Percentiles rank a stretch among this genome's conserved stretches.
These are phyloP conservation scores for Denticeps clupeoides DNA, from an alignment of 2,797 vertebrate genomes.

Conservation along the genomic window DNA sequence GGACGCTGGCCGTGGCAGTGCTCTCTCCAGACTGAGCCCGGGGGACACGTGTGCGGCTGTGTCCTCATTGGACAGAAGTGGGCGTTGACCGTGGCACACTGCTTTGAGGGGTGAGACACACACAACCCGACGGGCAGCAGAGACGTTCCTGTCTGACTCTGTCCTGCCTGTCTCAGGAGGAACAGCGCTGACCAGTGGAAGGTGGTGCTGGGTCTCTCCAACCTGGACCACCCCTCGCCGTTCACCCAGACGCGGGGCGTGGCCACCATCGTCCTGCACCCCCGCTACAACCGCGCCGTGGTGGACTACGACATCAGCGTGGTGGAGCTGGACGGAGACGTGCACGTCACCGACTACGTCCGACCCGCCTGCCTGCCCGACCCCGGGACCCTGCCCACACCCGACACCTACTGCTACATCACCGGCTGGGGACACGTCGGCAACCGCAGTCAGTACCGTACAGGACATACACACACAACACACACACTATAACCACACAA, in stretches of 20 bases:
- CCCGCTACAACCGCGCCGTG: constrained; percentile 81
- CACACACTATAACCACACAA: constrained; percentile 9
- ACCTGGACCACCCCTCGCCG: constrained; percentile 76
- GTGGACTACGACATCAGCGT: constrained; percentile 94
- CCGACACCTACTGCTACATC: constrained; percentile 89
- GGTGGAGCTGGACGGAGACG: constrained; percentile 69
- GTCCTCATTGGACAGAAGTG: constrained; percentile 77
- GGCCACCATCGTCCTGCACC: constrained; percentile 75
- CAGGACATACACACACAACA: constrained; percentile 12
- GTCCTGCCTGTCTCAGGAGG: constrained; percentile 52
- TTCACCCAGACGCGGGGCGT: constrained; percentile 76
- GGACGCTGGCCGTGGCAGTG: constrained; percentile 96
- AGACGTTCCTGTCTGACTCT: not conserved
- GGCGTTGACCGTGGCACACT: constrained; percentile 87
- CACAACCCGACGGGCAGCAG: not conserved
- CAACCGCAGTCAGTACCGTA: constrained; percentile 71
- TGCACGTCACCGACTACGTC: constrained; percentile 67
- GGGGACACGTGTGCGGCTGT: constrained; percentile 87
- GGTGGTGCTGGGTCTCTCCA: constrained; percentile 84
- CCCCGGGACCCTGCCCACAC: constrained; percentile 45
- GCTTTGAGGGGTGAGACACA: constrained; percentile 84
- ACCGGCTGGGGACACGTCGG: constrained; percentile 95
- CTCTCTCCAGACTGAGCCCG: constrained; percentile 83
- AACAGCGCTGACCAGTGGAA: constrained; percentile 79
- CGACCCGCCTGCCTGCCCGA: constrained; percentile 77